Conservation (phyloP, 2,113 vertebrate genomes). For the Salvelinus fontinalis region DNA sequence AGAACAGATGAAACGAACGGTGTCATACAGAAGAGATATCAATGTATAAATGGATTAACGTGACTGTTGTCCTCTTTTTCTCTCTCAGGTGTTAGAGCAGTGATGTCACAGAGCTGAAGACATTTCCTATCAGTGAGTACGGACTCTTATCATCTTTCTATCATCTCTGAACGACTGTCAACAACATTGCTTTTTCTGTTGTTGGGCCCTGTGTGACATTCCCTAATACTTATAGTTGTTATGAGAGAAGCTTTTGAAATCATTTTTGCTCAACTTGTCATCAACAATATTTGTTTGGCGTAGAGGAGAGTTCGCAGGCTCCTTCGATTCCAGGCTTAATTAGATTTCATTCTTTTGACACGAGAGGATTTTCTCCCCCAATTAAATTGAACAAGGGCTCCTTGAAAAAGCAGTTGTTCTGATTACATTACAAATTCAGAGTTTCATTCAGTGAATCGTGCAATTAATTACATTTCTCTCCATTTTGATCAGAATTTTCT, state of each 20-base stretch:
- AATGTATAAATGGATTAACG: neutral
- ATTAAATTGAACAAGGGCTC: constrained; percentile 75
- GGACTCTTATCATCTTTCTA: neutral
- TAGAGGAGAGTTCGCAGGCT: constrained; percentile 56
- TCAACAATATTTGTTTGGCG: neutral
- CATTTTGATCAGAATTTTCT: constrained; percentile 71
- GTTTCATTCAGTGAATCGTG: constrained; percentile 73
- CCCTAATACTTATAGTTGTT: neutral
- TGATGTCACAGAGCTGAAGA: constrained; percentile 88
- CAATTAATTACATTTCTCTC: constrained; percentile 74
- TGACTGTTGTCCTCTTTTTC: constrained; percentile 43
- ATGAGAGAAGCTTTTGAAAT: neutral
- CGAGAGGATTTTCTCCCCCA: constrained; percentile 61
- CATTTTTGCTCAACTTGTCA: neutral
- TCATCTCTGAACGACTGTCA: neutral
- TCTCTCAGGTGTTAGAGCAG: constrained; percentile 81
- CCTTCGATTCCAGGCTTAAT: constrained; percentile 69
- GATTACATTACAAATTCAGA: constrained; percentile 76
- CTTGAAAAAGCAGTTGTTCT: constrained; percentile 76
- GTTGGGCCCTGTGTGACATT: neutral
- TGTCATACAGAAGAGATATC: neutral
- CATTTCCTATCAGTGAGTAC: constrained; percentile 83
- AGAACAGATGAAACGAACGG: neutral
- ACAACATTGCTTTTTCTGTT: neutral
- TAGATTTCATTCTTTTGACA: constrained; percentile 71